These are phyloP conservation scores for Bambusicola thoracicus DNA, from an alignment of 2,113 vertebrate genomes.

Conservation along the genomic window DNA sequence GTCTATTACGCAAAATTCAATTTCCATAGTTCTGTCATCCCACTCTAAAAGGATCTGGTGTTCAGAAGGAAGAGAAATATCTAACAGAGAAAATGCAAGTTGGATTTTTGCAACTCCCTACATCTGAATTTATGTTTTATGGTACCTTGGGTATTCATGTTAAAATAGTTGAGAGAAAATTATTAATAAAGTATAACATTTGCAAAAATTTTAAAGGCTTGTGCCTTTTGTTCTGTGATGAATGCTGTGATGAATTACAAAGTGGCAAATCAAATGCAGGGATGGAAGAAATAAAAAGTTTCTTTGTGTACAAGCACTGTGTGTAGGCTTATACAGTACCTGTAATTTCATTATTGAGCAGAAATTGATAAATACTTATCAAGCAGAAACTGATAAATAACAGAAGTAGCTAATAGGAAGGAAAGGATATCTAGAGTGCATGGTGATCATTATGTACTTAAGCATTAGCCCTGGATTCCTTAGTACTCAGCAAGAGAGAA, in stretches of 20 bases:
- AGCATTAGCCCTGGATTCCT: not conserved
- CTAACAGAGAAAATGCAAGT: not conserved
- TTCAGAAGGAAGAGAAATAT: not conserved
- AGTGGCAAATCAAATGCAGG: not conserved
- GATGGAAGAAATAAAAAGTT: not conserved
- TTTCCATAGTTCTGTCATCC: not conserved
- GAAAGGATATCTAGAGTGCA: not conserved
- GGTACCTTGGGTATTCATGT: not conserved
- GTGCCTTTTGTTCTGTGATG: not conserved
- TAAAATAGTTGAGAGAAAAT: not conserved
- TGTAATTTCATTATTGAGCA: not conserved
- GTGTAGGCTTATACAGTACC: rapidly evolving
- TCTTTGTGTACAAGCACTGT: not conserved
- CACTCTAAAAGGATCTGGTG: not conserved
- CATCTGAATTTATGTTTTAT: not conserved
- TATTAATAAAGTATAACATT: not conserved
- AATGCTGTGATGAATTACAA: not conserved
- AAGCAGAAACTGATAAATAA: not conserved
- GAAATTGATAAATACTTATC: not conserved
- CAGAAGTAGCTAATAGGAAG: not conserved
- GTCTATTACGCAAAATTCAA: not conserved
- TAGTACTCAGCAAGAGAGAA: not conserved
- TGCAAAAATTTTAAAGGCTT: not conserved
- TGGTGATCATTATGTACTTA: not conserved
- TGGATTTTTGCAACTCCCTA: not conserved